A percentile compares a stretch with the other conserved stretches of the same genome.
Evolutionary conservation across 2,888 invertebrate species (phyloP).

Genomic region (Leptinotarsa juncta): DNA sequence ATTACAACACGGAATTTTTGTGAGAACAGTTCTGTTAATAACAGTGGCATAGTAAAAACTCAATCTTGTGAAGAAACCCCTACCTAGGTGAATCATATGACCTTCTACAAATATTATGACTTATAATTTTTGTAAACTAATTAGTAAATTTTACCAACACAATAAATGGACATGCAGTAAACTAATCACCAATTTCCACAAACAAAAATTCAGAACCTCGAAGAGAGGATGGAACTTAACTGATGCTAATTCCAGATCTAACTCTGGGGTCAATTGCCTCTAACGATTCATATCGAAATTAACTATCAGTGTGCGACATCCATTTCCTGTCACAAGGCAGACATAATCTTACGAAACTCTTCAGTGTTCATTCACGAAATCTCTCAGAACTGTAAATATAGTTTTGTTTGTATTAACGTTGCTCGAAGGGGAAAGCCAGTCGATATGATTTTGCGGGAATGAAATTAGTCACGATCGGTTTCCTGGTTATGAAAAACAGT

Average conservation of each 20-base stretch:
- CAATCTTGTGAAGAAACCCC: too few species aligned
- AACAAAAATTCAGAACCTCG: not conserved
- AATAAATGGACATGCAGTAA: too few species aligned
- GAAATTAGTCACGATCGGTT: not conserved
- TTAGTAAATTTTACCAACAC: too few species aligned
- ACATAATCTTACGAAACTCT: conserved; percentile 7
- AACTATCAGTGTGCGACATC: conserved; percentile 18
- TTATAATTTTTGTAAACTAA: too few species aligned
- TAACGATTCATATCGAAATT: conserved; percentile 10
- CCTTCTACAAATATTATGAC: too few species aligned
- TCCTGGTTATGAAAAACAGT: too few species aligned
- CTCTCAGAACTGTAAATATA: not conserved
- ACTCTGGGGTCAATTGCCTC: conserved; percentile 14
- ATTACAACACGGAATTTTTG: too few species aligned
- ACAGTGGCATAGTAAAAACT: too few species aligned
- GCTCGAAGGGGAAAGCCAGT: not conserved
- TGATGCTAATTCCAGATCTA: conserved; percentile 12
- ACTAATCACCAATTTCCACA: too few species aligned
- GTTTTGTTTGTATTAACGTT: not conserved
- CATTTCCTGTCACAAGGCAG: conserved; percentile 3
- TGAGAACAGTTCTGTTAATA: too few species aligned
- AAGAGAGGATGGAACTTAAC: not conserved
- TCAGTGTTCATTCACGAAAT: not conserved
- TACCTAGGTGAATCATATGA: too few species aligned
- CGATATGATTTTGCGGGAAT: not conserved